These are phyloP conservation scores for Anolis carolinensis DNA, from an alignment of 2,113 vertebrate species.

Conservation along the genomic window DNA sequence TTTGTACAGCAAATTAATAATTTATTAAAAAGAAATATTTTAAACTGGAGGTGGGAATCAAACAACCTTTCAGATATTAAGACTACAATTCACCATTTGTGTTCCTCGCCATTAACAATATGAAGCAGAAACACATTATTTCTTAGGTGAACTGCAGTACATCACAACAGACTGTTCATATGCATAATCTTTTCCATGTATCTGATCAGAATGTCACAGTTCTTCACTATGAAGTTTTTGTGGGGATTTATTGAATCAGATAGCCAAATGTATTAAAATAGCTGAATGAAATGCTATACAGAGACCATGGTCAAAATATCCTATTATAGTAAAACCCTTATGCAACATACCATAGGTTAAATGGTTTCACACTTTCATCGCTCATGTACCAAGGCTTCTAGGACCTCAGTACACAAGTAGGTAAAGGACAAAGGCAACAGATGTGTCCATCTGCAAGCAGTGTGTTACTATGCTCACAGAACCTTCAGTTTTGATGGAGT, in stretches of 20 bases:
- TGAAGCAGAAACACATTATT: not conserved
- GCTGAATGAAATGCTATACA: not conserved
- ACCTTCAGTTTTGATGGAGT: too few species aligned
- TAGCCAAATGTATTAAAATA: not conserved
- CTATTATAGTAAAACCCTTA: too few species aligned
- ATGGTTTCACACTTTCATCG: too few species aligned
- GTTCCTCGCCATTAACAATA: too few species aligned
- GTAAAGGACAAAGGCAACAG: too few species aligned
- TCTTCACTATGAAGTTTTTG: not conserved
- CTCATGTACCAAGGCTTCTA: too few species aligned
- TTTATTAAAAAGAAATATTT: conserved; percentile 21
- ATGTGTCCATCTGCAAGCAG: too few species aligned
- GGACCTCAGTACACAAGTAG: too few species aligned
- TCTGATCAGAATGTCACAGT: not conserved
- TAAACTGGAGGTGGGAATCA: not conserved
- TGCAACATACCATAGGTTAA: too few species aligned
- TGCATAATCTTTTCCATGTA: not conserved
- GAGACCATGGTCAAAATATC: not conserved
- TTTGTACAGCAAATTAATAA: not conserved
- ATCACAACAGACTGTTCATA: not conserved
- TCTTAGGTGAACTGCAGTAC: not conserved
- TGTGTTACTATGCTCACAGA: too few species aligned
- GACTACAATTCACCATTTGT: too few species aligned
- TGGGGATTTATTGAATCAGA: not conserved
- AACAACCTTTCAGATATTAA: not conserved